Evolutionary conservation across 2,888 invertebrate species (phyloP).

Genomic region (Creontiades dilutus): DNA sequence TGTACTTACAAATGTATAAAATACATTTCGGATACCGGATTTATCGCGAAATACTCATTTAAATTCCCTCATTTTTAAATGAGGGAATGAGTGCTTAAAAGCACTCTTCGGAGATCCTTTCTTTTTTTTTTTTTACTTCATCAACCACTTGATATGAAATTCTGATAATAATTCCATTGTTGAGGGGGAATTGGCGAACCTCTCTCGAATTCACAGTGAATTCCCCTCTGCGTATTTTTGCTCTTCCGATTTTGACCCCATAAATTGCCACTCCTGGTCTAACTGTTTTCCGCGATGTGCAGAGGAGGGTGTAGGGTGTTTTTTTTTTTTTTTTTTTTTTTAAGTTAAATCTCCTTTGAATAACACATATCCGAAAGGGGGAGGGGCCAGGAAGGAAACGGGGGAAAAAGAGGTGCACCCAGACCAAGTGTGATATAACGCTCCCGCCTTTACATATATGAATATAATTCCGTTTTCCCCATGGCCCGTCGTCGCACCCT

Average conservation of each 20-base stretch:
- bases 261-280: not conserved
- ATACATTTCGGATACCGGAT: too few relatives aligned
- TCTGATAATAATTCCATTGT: too few relatives aligned
- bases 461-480: slow-evolving; percentile 29
- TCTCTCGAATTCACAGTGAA: not conserved
- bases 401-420: slow-evolving; percentile 15
- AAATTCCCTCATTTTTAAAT: too few relatives aligned
- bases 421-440: slow-evolving; percentile 33
- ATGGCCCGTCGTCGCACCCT: not conserved
- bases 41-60: too few relatives aligned
- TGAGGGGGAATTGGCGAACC: not conserved
- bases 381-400: not conserved
- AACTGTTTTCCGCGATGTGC: slow-evolving; percentile 36
- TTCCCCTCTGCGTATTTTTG: not conserved
- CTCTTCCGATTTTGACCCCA: slow-evolving; percentile 30
- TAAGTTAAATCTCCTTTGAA: slow-evolving; percentile 20
- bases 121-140: too few relatives aligned
- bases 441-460: slow-evolving; percentile 27
- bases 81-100: too few relatives aligned
- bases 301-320: not conserved
- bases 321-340: not conserved
- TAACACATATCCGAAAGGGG: slow-evolving; percentile 1
- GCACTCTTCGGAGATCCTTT: too few relatives aligned
- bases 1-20: too few relatives aligned
- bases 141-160: too few relatives aligned